Percentiles rank a stretch among this genome's conserved stretches.
Evolutionary conservation across 2,888 invertebrate genomes (phyloP).

Genomic region (Dinocampus coccinellae): DNA sequence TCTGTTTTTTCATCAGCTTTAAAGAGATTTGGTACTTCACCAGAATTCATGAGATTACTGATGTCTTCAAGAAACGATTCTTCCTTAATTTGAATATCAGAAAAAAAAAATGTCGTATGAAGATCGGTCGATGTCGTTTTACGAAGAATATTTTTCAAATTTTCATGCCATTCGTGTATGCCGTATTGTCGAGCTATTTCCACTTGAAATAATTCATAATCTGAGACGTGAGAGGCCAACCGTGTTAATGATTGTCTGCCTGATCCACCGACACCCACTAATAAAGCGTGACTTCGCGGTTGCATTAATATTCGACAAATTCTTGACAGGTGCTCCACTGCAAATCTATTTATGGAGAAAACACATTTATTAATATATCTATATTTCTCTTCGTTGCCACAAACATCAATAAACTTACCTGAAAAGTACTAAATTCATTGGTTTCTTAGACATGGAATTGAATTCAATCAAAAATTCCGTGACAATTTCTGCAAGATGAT

Average conservation of each 20-base stretch:
- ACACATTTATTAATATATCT: background rate
- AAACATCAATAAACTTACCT: conserved; percentile 71
- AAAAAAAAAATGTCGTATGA: conserved; percentile 90
- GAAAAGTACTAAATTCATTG: conserved; percentile 94
- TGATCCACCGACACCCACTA: conserved; percentile 94
- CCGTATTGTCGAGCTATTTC: conserved; percentile 92
- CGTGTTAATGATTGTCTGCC: conserved; percentile 92
- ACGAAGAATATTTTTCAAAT: conserved; percentile 83
- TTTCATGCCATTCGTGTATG: conserved; percentile 90
- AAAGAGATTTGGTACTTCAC: conserved; percentile 94
- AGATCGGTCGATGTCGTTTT: conserved; percentile 87
- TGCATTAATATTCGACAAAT: conserved; percentile 92
- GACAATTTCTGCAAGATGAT: conserved; percentile 82
- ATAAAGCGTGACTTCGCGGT: conserved; percentile 88
- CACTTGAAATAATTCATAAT: conserved; percentile 92
- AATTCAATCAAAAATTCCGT: conserved; percentile 91
- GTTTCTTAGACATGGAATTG: conserved; percentile 95
- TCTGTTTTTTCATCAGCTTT: conserved; percentile 88
- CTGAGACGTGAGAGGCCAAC: conserved; percentile 90
- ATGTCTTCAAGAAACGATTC: conserved; percentile 94
- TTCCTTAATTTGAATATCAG: conserved; percentile 94
- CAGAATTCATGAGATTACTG: conserved; percentile 91
- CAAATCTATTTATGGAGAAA: conserved; percentile 83
- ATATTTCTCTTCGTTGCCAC: background rate
- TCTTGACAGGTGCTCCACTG: conserved; percentile 92